These are phyloP conservation scores for Hemibagrus guttatus DNA, from an alignment of 2,797 vertebrate species.

Conservation along the genomic window DNA sequence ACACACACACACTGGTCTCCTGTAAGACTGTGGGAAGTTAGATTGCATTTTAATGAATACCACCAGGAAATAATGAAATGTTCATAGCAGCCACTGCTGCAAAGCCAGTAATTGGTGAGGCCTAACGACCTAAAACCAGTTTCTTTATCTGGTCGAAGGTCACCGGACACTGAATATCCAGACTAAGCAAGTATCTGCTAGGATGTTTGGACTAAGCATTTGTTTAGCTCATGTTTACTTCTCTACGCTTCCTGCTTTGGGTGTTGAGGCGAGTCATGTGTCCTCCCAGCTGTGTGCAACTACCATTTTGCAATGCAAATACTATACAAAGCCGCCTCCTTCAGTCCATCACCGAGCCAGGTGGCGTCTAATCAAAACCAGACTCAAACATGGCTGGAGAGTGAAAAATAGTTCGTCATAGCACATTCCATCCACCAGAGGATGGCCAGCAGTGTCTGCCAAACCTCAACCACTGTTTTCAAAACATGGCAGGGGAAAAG, in stretches of 20 bases:
- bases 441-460: slow-evolving; percentile 57
- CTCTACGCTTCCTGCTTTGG: slow-evolving; percentile 38
- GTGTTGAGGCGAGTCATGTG: slow-evolving; percentile 32
- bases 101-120: slow-evolving; percentile 21
- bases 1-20: slow-evolving; percentile 18
- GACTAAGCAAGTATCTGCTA: slow-evolving; percentile 33
- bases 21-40: slow-evolving; percentile 47
- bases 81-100: slow-evolving; percentile 23
- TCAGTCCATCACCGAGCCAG: slow-evolving; percentile 68
- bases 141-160: not conserved
- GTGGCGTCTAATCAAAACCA: slow-evolving; percentile 81
- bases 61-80: slow-evolving; percentile 43
- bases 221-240: slow-evolving; percentile 28
- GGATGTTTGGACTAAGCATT: slow-evolving; percentile 21
- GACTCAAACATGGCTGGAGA: slow-evolving; percentile 59
- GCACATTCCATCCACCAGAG: slow-evolving; percentile 76
- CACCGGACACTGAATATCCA: slow-evolving; percentile 15
- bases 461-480: slow-evolving; percentile 53
- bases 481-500: slow-evolving; percentile 45
- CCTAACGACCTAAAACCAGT: not conserved
- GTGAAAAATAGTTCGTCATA: slow-evolving; percentile 73
- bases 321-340: slow-evolving; percentile 68
- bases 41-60: slow-evolving; percentile 50
- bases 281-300: slow-evolving; percentile 38
- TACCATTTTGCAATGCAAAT: slow-evolving; percentile 61